phyloP scores from a whole-genome alignment of 2,888 invertebrate genomes.

The Megalurothrips usitatus region DNA sequence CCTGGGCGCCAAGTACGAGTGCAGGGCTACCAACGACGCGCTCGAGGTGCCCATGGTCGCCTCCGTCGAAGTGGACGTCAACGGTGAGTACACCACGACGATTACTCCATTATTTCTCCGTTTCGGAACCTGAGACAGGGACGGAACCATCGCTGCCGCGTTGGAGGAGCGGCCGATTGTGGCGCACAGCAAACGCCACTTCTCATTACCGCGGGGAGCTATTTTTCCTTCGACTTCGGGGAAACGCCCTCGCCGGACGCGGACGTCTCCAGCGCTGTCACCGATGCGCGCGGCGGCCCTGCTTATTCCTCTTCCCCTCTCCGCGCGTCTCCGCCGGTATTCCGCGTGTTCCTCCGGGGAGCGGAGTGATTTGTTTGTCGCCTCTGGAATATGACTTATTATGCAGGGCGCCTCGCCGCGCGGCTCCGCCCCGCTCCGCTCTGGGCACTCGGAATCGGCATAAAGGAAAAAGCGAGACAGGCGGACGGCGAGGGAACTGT shows the following conservation, averaged over 20 bases:
- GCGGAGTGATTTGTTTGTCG: slow-evolving; percentile 2
- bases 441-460: too few species aligned
- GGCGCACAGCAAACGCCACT: too few species aligned
- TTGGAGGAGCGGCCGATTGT: too few species aligned
- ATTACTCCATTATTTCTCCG: too few species aligned
- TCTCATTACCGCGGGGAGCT: too few species aligned
- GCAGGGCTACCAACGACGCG: slow-evolving; percentile 66
- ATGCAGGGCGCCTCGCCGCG: neutral
- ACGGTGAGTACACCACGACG: too few species aligned
- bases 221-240: neutral
- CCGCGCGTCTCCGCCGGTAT: neutral
- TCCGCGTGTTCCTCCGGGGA: neutral
- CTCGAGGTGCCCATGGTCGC: slow-evolving; percentile 57
- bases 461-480: too few species aligned
- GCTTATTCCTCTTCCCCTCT: neutral
- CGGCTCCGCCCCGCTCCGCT: too few species aligned
- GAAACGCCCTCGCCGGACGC: neutral
- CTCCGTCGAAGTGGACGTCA: slow-evolving; percentile 63
- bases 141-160: too few species aligned
- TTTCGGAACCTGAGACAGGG: too few species aligned
- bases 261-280: neutral
- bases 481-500: too few species aligned
- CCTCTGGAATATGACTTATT: neutral
- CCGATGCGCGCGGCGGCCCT: too few species aligned
- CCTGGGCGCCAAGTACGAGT: slow-evolving; percentile 65